Conservation (phyloP, 2,113 vertebrate species). For the Anas platyrhynchos region DNA sequence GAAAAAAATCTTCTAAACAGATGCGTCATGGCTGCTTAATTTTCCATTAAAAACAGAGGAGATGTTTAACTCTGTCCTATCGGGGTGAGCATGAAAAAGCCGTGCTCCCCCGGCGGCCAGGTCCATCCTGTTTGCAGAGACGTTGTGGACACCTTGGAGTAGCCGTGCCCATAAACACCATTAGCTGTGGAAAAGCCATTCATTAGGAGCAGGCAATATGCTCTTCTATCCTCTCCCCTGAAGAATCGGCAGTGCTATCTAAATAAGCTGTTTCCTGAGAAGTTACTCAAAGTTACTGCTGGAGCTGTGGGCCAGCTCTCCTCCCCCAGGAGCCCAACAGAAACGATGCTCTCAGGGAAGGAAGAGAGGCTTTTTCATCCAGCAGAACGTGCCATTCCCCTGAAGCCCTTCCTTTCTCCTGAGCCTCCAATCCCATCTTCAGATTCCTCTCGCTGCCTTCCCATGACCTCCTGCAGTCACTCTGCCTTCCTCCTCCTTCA, state of each 20-base stretch:
- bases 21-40: constrained; percentile 62
- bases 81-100: neutral
- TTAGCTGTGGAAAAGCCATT: constrained; percentile 53
- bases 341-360: neutral
- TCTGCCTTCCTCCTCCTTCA: neutral
- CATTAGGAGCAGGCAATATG: constrained; percentile 49
- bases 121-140: neutral
- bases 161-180: constrained; percentile 31
- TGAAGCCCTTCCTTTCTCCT: neutral
- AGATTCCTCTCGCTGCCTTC: neutral
- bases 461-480: neutral
- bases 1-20: constrained; percentile 51
- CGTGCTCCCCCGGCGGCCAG: neutral
- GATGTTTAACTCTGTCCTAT: constrained; percentile 60
- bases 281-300: constrained; percentile 64
- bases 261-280: constrained; percentile 74
- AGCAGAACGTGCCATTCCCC: neutral
- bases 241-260: constrained; percentile 54
- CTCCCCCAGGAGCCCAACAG: neutral
- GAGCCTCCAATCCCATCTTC: neutral
- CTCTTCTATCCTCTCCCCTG: constrained; percentile 18
- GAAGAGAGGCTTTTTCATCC: neutral
- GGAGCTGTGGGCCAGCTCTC: constrained; percentile 41
- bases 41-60: constrained; percentile 35
- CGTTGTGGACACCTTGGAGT: neutral